Evolutionary conservation across 2,797 vertebrate genomes (phyloP).

Genomic region (Staurois parvus): DNA sequence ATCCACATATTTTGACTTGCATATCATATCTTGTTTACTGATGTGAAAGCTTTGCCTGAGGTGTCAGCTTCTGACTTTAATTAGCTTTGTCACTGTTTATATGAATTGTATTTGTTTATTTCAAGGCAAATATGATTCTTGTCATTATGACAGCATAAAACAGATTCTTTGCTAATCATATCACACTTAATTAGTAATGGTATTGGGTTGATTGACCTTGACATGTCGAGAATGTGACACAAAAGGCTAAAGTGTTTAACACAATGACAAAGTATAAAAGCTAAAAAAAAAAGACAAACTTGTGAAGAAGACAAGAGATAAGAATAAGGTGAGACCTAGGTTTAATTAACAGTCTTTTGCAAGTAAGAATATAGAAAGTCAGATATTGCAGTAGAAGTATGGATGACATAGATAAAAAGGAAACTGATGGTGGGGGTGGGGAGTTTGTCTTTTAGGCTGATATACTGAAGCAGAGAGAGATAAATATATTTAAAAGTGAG

Average conservation of each 20-base stretch:
- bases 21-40: background rate
- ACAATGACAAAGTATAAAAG: background rate
- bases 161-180: background rate
- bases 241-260: background rate
- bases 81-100: constrained; percentile 12
- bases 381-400: background rate
- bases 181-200: background rate
- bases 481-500: background rate
- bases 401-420: background rate
- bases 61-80: constrained; percentile 1
- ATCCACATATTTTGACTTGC: background rate
- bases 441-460: background rate
- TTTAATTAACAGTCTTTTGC: background rate
- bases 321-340: background rate
- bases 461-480: background rate
- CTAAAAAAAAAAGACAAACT: background rate
- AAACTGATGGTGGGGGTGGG: background rate
- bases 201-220: constrained; percentile 1
- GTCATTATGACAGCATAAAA: constrained; percentile 1
- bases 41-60: background rate
- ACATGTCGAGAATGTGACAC: background rate
- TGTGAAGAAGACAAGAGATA: background rate
- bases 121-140: background rate
- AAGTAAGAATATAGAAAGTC: background rate
- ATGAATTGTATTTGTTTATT: background rate